Evolutionary conservation across 2,113 vertebrate species (phyloP), one percentile per base, ranked within the genome.

Genomic region (Pogona vitticeps): DNA sequence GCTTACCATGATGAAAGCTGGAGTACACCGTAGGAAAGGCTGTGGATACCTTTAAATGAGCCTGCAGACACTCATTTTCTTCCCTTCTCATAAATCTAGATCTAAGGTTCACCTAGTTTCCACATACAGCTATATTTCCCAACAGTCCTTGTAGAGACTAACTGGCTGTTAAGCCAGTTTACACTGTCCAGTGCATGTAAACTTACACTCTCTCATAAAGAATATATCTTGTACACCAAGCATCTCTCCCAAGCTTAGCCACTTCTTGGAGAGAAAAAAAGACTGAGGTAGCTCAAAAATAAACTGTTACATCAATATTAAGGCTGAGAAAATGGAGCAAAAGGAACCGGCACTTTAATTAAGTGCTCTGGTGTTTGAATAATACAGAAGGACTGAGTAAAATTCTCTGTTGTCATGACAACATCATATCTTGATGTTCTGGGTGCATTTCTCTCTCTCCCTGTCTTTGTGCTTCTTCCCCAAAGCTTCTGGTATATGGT

Each of bases 261-360:
- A 36, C 68, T 21, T 83, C 40, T 59, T 83, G 46, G 46, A 10
- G 46, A 17, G 20, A 38, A 73, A 56, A 5, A 58, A 31, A 21
- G 46, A 42, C 42, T 36, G n/a, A 52, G 31, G n/a, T 82, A 46
- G n/a, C 31, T 10, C 52, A 70, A 52, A 46, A 82, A 38, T 21
- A 42, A n/a, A 28, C 8, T 52, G 15, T 67, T 46, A 7, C 46
- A 21, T 23, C 63, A 92, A 46, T 86, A 31, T 2, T 86, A 56
- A 0, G 0, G 33, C 38, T 23, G 46, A 26, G 14, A 83, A 88
- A 87, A 84, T 85, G 72, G 72, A 86, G 52, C 56, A 42, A 87
- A 58, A 90, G 79, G 36, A 86, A 77, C 61, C 56, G 65, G 73
- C 46, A 10, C 67, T 3, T 90, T 88, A 89, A 92, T 94, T 89